Conservation (phyloP, 2,113 vertebrate genomes). For the Toxotes chatareus region DNA sequence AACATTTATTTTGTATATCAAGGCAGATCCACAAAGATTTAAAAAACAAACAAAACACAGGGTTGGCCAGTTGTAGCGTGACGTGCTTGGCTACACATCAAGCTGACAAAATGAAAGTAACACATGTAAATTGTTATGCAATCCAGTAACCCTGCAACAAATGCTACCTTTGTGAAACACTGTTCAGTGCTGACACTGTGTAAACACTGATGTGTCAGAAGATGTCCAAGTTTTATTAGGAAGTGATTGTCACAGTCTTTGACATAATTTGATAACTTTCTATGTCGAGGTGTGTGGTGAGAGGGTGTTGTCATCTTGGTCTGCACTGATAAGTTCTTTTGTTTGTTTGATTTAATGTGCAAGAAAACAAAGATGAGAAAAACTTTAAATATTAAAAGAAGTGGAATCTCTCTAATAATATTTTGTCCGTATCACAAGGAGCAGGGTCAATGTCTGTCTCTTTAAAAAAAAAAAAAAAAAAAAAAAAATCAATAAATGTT, state of each 20-base stretch:
- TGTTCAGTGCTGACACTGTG: neutral
- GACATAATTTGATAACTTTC: neutral
- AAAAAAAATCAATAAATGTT: neutral
- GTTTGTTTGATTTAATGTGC: too few species aligned
- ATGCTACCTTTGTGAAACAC: constrained; percentile 7
- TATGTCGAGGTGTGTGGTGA: neutral
- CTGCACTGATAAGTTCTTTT: neutral
- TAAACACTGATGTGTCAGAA: neutral
- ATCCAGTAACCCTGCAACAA: neutral
- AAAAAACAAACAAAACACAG: too few species aligned
- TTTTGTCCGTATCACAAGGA: neutral
- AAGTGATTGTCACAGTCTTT: neutral
- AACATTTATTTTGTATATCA: neutral
- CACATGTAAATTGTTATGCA: neutral
- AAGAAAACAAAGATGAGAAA: neutral
- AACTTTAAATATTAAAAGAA: neutral
- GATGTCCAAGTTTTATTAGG: neutral
- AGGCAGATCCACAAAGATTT: too few species aligned
- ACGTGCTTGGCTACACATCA: neutral
- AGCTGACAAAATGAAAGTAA: neutral
- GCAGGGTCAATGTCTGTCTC: neutral
- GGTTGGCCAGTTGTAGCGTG: neutral
- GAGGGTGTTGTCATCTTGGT: too few species aligned
- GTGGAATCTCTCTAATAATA: neutral
- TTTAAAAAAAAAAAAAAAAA: neutral